Evolutionary conservation across 2,113 vertebrate species (phyloP), one percentile per base, ranked within the genome.

Genomic region (Myiozetetes cayanensis): DNA sequence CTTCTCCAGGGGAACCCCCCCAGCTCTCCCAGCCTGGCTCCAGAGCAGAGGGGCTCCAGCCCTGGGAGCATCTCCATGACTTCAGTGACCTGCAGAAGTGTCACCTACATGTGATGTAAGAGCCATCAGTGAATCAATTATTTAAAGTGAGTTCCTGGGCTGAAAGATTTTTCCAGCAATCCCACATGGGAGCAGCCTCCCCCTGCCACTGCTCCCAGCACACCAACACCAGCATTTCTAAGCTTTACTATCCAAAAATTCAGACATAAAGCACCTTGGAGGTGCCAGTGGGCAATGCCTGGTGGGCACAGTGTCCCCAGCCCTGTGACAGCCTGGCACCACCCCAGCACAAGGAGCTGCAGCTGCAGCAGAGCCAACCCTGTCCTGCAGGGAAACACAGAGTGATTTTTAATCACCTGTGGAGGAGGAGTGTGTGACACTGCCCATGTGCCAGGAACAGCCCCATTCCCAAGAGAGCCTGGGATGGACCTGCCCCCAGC

Each of bases 71-170:
- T 12, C 65, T n/a, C 63, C 10, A 3, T 24, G 31, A 16, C 22
- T 46, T 67, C 12, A 47, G 22, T n/a, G 44, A 67, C n/a, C 72
- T 72, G 33, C 80, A 72, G 67, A 72, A 81, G 43, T 52, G 35
- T 75, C 41, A 20, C n/a, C 3, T 2, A 23, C 0, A 2, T 24
- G 43, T 44, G 61, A 22, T n/a, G 4, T 1, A 73, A 73, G 27
- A 83, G 62, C 27, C 67, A 28, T 23, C 58, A 82, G 75, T 17
- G 56, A n/a, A 83, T 62, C 41, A 14, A 28, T 61, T 65, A 66
- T 53, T 85, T 68, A 25, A n/a, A 91, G 56, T 19, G 52, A 46
- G 44, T 50, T 79, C 78, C 53, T 4, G 12, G 43, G n/a, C 49
- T n/a, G 47, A 50, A 59, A 46, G 53, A 66, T 37, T 35, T 73